These are phyloP conservation scores for Polyommatus icarus DNA, from an alignment of 2,888 invertebrate genomes.

Conservation along the genomic window DNA sequence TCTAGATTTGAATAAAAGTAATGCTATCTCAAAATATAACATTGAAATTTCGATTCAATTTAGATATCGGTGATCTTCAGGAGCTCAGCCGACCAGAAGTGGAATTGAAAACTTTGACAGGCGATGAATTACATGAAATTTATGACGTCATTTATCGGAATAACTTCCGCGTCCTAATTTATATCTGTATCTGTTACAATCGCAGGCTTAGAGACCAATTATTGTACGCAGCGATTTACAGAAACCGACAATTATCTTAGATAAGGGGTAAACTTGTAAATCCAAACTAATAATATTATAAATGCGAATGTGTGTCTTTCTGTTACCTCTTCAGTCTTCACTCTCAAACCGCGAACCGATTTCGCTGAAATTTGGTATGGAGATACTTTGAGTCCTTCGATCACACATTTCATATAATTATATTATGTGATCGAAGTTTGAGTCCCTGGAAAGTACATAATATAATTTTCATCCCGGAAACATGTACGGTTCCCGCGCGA, in stretches of 20 bases:
- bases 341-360: too few species aligned
- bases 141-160: neutral
- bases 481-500: too few species aligned
- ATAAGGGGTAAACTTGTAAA: neutral
- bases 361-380: too few species aligned
- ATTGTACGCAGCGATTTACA: neutral
- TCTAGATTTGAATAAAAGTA: too few species aligned
- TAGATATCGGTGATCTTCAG: conserved; percentile 19
- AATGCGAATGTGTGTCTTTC: neutral
- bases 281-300: neutral
- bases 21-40: neutral
- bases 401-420: too few species aligned
- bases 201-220: neutral
- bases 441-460: too few species aligned
- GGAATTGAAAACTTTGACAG: conserved; percentile 26
- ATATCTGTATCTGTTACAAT: neutral
- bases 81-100: neutral
- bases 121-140: conserved; percentile 20
- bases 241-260: neutral
- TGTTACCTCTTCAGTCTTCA: neutral
- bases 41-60: neutral
- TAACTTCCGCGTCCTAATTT: neutral
- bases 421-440: too few species aligned
- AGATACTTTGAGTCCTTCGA: too few species aligned
- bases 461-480: too few species aligned